Evolutionary conservation across 1,140 invertebrate species (phyloP), one percentile per base, ranked within the genome.

Genomic region (Drosophila willistoni): DNA sequence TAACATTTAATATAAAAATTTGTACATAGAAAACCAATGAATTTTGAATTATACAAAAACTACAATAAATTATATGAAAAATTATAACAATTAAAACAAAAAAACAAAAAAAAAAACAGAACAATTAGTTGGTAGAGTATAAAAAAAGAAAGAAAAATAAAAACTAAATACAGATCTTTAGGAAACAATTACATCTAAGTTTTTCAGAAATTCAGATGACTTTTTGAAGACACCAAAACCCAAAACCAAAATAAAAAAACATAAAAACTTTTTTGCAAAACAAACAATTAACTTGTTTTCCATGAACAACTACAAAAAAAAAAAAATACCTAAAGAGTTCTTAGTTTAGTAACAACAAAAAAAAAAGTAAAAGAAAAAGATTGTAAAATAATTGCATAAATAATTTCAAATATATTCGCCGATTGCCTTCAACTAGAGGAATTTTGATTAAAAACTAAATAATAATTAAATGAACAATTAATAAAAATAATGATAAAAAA

Each of bases 371-470:
- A 66, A 54, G 54, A 65, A 60, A 64, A 87, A 59, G 69, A 84
- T 84, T 91, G 90, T 91, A 91, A 80, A 87, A 80, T 87, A 90
- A 87, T 84, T 90, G 85, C 90, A 90, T 91, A 87, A 91, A 91
- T 91, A 87, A 91, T 91, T 91, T 91, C 80, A 87, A 91, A 91
- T 90, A 91, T 89, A 91, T 91, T 91, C 90, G 90, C 90, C 90
- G 90, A 91, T 91, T 91, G 90, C 90, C 90, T 91, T 91, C 90
- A 91, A 91, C 84, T 91, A 91, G 90, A 91, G 90, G 90, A 91
- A 91, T 91, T 91, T 91, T 90, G 87, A 91, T 90, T 85, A 86
- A 75, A 29, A 89, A 82, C 84, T 87, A 81, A 47, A 81, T 86
- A 85, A 85, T 71, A 33, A 54, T 57, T 57, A 59, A 51, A 59